Conservation (phyloP, 2,797 vertebrate genomes). For the Parauchenoglanis punctatus region DNA sequence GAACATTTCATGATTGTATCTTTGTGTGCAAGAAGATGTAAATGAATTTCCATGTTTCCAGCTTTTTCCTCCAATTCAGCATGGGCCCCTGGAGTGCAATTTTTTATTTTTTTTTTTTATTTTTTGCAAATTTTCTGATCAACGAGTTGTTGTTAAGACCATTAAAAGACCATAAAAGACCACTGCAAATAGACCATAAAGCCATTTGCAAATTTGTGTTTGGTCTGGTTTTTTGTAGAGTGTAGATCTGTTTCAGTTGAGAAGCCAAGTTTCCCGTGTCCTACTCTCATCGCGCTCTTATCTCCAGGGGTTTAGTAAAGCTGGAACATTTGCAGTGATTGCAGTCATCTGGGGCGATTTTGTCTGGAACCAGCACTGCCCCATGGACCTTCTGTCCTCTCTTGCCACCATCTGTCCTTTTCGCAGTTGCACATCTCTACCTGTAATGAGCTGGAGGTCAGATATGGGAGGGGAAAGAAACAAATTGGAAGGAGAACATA, state of each 20-base stretch:
- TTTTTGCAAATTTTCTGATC: too few species aligned
- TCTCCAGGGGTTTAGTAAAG: slow-evolving; percentile 25
- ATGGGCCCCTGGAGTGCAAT: too few species aligned
- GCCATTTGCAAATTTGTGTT: too few species aligned
- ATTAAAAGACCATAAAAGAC: too few species aligned
- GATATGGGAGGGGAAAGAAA: slow-evolving; percentile 20
- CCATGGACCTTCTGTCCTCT: slow-evolving; percentile 35
- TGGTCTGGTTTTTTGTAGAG: too few species aligned
- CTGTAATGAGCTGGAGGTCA: slow-evolving; percentile 44
- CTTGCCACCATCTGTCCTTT: slow-evolving; percentile 27
- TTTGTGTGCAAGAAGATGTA: too few species aligned
- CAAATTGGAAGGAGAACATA: slow-evolving; percentile 29
- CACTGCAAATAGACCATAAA: too few species aligned
- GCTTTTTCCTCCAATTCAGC: too few species aligned
- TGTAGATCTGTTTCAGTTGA: not conserved
- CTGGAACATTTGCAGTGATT: slow-evolving; percentile 40
- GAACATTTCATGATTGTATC: too few species aligned
- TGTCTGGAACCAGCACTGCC: slow-evolving; percentile 32
- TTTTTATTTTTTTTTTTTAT: too few species aligned
- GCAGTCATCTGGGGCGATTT: slow-evolving; percentile 41
- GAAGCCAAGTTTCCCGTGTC: slow-evolving; percentile 33
- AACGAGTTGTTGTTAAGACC: too few species aligned
- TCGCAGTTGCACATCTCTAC: slow-evolving; percentile 25
- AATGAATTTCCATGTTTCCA: too few species aligned
- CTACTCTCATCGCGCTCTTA: slow-evolving; percentile 13